phyloP scores from a whole-genome alignment of 1,140 invertebrate genomes.

The Meloidogyne exigua region DNA sequence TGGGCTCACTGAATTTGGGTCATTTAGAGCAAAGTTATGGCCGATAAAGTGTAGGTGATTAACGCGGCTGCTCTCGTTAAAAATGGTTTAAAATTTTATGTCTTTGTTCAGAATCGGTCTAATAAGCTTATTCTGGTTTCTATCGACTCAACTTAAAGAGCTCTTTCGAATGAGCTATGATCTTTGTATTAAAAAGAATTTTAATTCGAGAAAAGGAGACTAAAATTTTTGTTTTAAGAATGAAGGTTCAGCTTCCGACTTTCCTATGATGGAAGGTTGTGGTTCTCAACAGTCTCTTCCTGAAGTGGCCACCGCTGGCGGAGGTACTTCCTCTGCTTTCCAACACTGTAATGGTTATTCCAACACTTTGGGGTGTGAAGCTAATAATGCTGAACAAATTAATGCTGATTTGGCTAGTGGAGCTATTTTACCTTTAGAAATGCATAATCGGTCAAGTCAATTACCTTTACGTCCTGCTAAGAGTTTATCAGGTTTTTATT shows the following conservation, averaged over 20 bases:
- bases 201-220: too few species aligned
- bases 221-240: too few species aligned
- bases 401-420: constrained; percentile 6
- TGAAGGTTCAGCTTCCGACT: constrained; percentile 19
- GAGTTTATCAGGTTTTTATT: constrained; percentile 9
- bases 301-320: constrained; percentile 10
- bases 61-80: too few species aligned
- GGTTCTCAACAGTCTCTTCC: constrained; percentile 14
- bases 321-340: neutral
- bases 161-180: too few species aligned
- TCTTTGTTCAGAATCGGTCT: too few species aligned
- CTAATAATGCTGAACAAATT: neutral
- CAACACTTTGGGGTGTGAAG: neutral
- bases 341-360: neutral
- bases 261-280: constrained; percentile 20
- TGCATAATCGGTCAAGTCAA: neutral
- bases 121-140: neutral
- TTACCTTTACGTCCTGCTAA: neutral
- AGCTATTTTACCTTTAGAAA: neutral
- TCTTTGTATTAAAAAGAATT: too few species aligned
- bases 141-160: neutral
- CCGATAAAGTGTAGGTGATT: too few species aligned
- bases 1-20: too few species aligned
- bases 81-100: too few species aligned
- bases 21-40: too few species aligned